Evolutionary conservation across 2,888 invertebrate genomes (phyloP), one percentile per base, ranked within the genome.

Genomic region (Sycophila texana): DNA sequence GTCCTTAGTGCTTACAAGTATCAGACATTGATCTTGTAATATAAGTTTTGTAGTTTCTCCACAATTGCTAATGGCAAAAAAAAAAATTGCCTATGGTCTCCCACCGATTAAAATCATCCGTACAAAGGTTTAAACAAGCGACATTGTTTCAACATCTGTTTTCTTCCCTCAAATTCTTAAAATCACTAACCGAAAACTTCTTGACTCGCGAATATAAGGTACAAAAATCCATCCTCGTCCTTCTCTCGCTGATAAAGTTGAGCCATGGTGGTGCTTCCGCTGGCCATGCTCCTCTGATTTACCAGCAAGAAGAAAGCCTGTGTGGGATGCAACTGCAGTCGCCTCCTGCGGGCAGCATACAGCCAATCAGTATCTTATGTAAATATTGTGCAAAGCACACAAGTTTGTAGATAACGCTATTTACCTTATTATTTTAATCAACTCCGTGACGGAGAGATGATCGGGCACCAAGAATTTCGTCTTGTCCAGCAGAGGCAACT

Each of bases 121-220:
- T 39, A 71, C 60, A 61, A 55, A 58, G 57, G 39, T 72, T 53
- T 22, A 12, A 74, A 58, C 20, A 10, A 65, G 26, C 57, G 3
- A 14, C 39, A 30, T 20, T 14, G 39, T 53, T 63, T 49, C 26
- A 5, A 20, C 1, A 20, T 57, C 7, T 26, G n/a, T 18, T 18
- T 4, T 20, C 7, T 1, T 39, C 20, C 66, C 26, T 58, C 22
- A 47, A 16, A 49, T n/a, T 16, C 14, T 51, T 22, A 63, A 7
- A 39, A 61, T 71, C 84, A 84, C 80, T 84, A 84, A 20, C 97
- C 97, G 89, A 97, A 97, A 84, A 96, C 95, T 91, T 97, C 97
- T 91, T 97, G 97, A 30, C 96, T 96, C 0, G 97, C 96, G 88
- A 97, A 97, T 0, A 96, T 96, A 86, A 97, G 94, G 89, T 97